Base-by-base conservation (phyloP, 2,797 vertebrate genomes). In the Protosalanx chinensis region DNA sequence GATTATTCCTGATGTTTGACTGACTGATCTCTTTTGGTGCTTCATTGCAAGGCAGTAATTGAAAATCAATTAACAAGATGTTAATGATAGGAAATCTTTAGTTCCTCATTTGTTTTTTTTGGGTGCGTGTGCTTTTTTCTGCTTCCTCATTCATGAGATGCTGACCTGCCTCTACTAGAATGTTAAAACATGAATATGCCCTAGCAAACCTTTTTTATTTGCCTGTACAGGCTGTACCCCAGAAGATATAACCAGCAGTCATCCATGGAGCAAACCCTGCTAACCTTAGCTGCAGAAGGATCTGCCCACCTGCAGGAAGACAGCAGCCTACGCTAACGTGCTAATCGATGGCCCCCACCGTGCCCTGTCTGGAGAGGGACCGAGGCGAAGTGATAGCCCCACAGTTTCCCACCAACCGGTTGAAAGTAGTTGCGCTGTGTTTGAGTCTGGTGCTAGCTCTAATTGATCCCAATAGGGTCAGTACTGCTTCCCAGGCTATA, bases 381-480 rank as follows among this genome's bases (percentile, higher is more conserved):
- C 58, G 7, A 56, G 59, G 33, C 27, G 41, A 68, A 71, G 41
- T 6, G 70, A 51, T 61, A 56, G 33, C 69, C 63, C 57, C 30
- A 56, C 64, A 33, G 13, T 18, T 29, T 46, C 58, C 29, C 56
- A 37, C 71, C 53, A 56, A 46, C 72, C 57, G 62, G 59, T 74
- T 74, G 35, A 66, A 70, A 67, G 27, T 56, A 67, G 5, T 5
- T 41, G 64, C 51, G 35, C 68, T 61, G 71, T 4, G 4, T 72
- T 70, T 68, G 37, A 70, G 53, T 15, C 71, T 67, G 65, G 58
- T 65, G 49, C 63, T 61, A 32, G 67, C 33, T 56, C 64, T 76
- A 74, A 83, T 69, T 80, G 72, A 83, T 76, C 74, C 62, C 73
- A 80, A 61, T 67, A 68, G 18, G 72, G 70, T 16, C 15, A 12